Conservation (phyloP, 1,140 invertebrate species). For the Dryas iulia region DNA sequence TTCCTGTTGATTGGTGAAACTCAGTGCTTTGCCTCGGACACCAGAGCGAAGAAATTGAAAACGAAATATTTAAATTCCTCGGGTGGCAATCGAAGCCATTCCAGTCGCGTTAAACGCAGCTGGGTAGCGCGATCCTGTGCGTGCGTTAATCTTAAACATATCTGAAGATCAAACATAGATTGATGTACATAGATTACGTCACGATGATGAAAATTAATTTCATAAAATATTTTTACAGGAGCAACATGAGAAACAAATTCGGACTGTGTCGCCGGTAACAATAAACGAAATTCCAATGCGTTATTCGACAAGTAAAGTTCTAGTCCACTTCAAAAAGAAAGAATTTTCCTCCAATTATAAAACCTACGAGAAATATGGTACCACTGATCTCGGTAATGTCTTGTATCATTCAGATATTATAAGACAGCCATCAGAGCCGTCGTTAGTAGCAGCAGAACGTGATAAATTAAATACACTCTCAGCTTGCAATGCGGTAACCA, state of each 20-base stretch:
- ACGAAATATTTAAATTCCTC: too few relatives aligned
- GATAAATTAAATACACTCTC: slow-evolving; percentile 32
- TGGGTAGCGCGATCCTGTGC: too few relatives aligned
- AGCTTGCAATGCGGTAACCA: slow-evolving; percentile 24
- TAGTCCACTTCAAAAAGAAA: slow-evolving; percentile 42
- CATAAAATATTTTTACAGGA: slow-evolving; percentile 36
- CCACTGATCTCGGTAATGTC: slow-evolving; percentile 26
- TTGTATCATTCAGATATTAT: slow-evolving; percentile 30
- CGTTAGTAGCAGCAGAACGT: slow-evolving; percentile 45
- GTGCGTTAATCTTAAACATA: too few relatives aligned
- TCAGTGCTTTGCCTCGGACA: too few relatives aligned
- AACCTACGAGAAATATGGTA: not conserved
- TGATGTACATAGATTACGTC: too few relatives aligned
- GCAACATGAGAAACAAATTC: slow-evolving; percentile 52
- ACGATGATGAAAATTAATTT: not conserved
- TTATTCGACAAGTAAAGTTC: slow-evolving; percentile 23
- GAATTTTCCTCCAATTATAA: slow-evolving; percentile 14
- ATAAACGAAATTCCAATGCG: not conserved
- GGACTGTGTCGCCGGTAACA: slow-evolving; percentile 44
- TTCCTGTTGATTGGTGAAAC: too few relatives aligned
- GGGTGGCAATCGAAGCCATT: too few relatives aligned
- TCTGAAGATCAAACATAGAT: too few relatives aligned
- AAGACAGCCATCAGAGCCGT: slow-evolving; percentile 32
- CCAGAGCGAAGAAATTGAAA: too few relatives aligned
- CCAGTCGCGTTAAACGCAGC: too few relatives aligned